phyloP scores from a whole-genome alignment of 2,113 vertebrate species.

The Cygnus atratus region DNA sequence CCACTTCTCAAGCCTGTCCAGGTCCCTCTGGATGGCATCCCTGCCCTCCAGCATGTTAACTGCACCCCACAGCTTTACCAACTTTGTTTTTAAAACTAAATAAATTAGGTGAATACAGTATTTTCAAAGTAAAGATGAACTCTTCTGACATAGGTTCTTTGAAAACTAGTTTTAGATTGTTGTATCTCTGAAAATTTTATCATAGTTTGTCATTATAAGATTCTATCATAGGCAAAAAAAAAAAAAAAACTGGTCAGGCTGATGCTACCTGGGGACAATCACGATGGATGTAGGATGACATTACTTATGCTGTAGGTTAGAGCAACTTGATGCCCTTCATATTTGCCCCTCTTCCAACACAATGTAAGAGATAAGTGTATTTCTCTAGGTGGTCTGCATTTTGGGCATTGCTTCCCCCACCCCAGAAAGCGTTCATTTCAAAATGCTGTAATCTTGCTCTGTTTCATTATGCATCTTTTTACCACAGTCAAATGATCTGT shows the following conservation, averaged over 20 bases:
- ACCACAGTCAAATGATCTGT: not conserved
- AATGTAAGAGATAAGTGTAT: not conserved
- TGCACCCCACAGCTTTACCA: not conserved
- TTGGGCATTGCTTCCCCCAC: not conserved
- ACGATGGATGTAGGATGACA: not conserved
- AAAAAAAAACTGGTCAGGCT: not conserved
- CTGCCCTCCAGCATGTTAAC: not conserved
- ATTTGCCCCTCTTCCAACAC: not conserved
- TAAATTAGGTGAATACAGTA: not conserved
- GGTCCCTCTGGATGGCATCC: not conserved
- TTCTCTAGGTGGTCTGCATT: not conserved
- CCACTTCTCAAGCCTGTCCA: not conserved
- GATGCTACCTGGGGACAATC: not conserved
- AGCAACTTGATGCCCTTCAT: not conserved
- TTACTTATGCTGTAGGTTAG: not conserved
- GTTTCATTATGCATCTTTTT: not conserved
- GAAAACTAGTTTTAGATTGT: not conserved
- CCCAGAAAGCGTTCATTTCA: not conserved
- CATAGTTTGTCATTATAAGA: not conserved
- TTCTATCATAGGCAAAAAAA: not conserved
- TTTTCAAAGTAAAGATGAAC: not conserved
- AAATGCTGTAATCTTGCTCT: not conserved
- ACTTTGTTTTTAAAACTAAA: not conserved
- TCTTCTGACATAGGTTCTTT: not conserved
- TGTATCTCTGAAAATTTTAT: not conserved